Evolutionary conservation across 1,140 invertebrate species (phyloP).

Genomic region (Drosophila melanica): DNA sequence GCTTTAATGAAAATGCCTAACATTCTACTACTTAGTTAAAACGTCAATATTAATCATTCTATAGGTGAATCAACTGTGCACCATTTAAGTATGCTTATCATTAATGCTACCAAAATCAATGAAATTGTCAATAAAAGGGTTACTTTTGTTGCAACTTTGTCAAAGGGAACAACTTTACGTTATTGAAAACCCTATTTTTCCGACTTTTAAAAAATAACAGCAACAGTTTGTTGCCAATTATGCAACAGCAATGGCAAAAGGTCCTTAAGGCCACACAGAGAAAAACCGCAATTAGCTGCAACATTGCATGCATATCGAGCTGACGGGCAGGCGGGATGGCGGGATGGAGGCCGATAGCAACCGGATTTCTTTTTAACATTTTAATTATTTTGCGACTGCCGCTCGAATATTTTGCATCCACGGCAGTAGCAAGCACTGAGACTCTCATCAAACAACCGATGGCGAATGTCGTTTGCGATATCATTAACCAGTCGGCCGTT

Average conservation of each 20-base stretch:
- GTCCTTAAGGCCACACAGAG: constrained; percentile 27
- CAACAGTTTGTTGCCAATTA: constrained; percentile 6
- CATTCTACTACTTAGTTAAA: no score
- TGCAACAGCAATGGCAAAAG: constrained; percentile 11
- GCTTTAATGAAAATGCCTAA: no score
- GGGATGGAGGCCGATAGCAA: not conserved
- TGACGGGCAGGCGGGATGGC: not conserved
- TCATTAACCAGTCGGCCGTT: constrained; percentile 48
- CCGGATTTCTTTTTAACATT: constrained; percentile 30
- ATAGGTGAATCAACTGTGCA: no score
- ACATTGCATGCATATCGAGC: constrained; percentile 8
- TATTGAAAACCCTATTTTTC: not conserved
- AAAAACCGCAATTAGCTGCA: constrained; percentile 40
- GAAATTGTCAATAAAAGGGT: no score
- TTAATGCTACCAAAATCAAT: no score
- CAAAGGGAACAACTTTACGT: not conserved
- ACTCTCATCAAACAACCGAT: constrained; percentile 50
- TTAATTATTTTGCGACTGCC: constrained; percentile 47
- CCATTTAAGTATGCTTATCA: no score
- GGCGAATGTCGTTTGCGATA: constrained; percentile 67
- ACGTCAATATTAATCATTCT: no score
- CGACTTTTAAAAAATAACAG: constrained; percentile 3
- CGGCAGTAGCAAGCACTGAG: not conserved
- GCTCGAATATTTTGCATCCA: constrained; percentile 28
- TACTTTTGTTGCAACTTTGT: not conserved